Evolutionary conservation across 1,140 invertebrate genomes (phyloP).

Genomic region (Nomia melanderi): DNA sequence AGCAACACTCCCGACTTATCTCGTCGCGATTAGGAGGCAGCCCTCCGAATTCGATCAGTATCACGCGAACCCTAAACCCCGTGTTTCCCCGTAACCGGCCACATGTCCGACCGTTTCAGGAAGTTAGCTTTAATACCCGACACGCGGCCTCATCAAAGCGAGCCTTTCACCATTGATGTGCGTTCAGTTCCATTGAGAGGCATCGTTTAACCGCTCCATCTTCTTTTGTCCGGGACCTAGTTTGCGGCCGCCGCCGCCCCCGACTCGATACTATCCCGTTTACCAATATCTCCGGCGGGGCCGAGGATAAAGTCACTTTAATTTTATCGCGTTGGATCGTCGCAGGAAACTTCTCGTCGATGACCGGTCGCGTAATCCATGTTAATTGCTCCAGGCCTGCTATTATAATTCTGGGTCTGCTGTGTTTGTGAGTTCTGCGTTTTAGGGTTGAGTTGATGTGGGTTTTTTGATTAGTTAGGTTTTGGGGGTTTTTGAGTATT

Average conservation of each 20-base stretch:
- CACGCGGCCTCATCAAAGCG: conserved; percentile 70
- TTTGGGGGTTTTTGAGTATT: too few relatives aligned
- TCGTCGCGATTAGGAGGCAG: background rate
- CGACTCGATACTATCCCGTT: conserved; percentile 40
- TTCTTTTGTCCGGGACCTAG: conserved; percentile 52
- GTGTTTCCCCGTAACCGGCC: conserved; percentile 23
- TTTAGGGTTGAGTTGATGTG: too few relatives aligned
- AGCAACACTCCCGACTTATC: background rate
- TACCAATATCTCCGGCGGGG: background rate
- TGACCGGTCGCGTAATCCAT: background rate
- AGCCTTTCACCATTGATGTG: conserved; percentile 51
- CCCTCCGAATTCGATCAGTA: background rate
- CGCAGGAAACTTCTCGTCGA: background rate
- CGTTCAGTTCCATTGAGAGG: conserved; percentile 62
- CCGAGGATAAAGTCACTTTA: background rate
- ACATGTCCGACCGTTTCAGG: conserved; percentile 36
- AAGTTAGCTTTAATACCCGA: conserved; percentile 67
- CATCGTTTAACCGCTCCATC: conserved; percentile 68
- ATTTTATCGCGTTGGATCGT: background rate
- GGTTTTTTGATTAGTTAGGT: too few relatives aligned
- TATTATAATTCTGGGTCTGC: too few relatives aligned
- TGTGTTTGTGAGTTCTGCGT: too few relatives aligned
- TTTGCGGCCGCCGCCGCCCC: conserved; percentile 37
- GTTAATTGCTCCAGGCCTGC: too few relatives aligned
- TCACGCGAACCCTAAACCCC: background rate